These are phyloP conservation scores for Hylaeus anthracinus DNA, from an alignment of 1,140 invertebrate species.

Conservation along the genomic window DNA sequence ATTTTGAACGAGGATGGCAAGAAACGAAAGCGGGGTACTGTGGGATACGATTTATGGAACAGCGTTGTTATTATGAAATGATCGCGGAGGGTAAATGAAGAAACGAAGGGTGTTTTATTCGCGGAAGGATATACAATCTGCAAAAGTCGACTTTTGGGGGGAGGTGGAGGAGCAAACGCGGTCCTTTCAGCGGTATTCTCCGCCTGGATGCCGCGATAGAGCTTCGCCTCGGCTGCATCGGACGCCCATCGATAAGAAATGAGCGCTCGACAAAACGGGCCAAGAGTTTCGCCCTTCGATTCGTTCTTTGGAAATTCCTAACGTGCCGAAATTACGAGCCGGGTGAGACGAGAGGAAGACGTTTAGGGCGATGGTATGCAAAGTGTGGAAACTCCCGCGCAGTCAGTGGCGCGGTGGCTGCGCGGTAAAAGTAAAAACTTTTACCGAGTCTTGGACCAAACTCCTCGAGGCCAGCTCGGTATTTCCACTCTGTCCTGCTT, in stretches of 20 bases:
- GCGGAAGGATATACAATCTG: not conserved
- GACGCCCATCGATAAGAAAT: not conserved
- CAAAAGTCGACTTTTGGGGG: not conserved
- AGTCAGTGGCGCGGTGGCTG: not conserved
- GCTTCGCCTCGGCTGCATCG: not conserved
- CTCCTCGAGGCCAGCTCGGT: not conserved
- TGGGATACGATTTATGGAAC: no score
- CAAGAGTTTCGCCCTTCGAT: not conserved
- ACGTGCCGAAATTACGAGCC: conserved; percentile 20
- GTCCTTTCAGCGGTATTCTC: not conserved
- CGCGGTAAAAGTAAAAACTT: conserved; percentile 35
- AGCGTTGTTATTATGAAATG: no score
- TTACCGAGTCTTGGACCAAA: conserved; percentile 18
- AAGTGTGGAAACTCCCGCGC: conserved; percentile 39
- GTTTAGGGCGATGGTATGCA: conserved; percentile 45
- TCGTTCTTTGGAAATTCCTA: conserved; percentile 1
- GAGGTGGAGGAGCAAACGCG: not conserved
- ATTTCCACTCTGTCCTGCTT: conserved; percentile 11
- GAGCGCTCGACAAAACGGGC: not conserved
- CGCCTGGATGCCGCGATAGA: not conserved
- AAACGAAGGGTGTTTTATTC: no score
- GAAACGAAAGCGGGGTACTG: no score
- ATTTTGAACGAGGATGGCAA: no score
- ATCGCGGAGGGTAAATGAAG: no score
- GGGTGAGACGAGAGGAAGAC: conserved; percentile 22